Percentiles rank a stretch among this genome's conserved stretches.
These are phyloP conservation scores for Zeugodacus cucurbitae DNA, from an alignment of 1,140 invertebrate genomes.

Conservation along the genomic window DNA sequence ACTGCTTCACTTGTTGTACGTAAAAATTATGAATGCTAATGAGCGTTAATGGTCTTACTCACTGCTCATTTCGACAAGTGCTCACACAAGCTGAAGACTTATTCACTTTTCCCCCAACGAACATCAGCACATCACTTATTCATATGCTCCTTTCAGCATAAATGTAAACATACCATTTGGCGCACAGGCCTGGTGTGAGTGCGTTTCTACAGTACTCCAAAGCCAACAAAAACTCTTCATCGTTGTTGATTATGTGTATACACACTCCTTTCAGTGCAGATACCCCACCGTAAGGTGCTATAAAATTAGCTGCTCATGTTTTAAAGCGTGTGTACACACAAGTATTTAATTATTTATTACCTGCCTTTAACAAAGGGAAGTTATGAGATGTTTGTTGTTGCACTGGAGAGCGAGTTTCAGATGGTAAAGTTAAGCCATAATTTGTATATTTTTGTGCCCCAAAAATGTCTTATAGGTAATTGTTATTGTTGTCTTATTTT, in stretches of 20 bases:
- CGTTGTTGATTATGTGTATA: background rate
- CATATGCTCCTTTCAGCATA: background rate
- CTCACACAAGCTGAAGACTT: background rate
- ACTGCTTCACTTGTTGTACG: background rate
- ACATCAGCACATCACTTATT: background rate
- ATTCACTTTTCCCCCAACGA: background rate
- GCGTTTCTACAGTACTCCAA: background rate
- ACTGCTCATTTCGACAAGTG: background rate
- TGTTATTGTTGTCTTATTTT: background rate
- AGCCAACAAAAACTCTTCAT: background rate
- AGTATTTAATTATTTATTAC: background rate
- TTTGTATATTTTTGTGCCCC: background rate
- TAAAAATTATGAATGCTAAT: constrained; percentile 3
- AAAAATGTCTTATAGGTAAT: background rate
- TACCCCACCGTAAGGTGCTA: background rate
- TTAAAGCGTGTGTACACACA: background rate
- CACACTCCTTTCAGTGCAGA: background rate
- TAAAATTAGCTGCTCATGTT: background rate
- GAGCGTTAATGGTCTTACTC: background rate
- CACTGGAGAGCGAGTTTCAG: background rate
- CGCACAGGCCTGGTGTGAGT: background rate
- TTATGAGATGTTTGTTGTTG: background rate
- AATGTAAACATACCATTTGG: background rate
- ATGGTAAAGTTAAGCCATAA: background rate
- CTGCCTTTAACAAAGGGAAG: background rate